Evolutionary conservation across 2,797 vertebrate genomes (phyloP), one percentile per base, ranked within the genome.

Genomic region (Sebastes steindachneri): DNA sequence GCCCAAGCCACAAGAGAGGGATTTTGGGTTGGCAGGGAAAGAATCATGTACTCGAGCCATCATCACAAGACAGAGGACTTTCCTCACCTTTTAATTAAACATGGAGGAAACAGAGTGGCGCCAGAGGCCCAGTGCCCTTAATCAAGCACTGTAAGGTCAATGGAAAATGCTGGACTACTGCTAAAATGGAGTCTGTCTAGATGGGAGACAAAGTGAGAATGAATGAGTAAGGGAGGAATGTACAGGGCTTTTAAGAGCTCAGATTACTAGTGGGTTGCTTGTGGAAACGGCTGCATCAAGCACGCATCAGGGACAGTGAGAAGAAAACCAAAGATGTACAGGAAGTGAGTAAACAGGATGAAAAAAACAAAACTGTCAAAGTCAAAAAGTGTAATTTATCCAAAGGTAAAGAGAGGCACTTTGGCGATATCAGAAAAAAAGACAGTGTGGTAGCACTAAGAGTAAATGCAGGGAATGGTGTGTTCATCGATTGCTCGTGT

Each of bases 71-170:
- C 88, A 86, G 92, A 92, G 82, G 88, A 91, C 90, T 96, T 95
- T 96, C 95, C 90, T 90, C 95, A 90, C 93, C 93, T 94, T 96
- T 95, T 96, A 95, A 96, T 96, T 95, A 95, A 93, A 94, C 87
- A 64, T 89, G 85, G 89, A 92, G 93, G 93, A 94, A 95, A 94
- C 88, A 87, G 86, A 94, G 88, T 87, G 89, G 91, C 76, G 91
- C 92, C 92, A 90, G 87, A 87, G 89, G 87, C 89, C 86, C 81
- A 67, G 29, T 93, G 95, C 90, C 95, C 95, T 96, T 95, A 94
- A 93, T 93, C 85, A 91, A 90, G 90, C 82, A 82, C 86, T 85
- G 80, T 93, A 93, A 96, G 95, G 96, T 96, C 94, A 95, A 71
- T 84, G 80, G 68, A 91, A 85, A 95, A 92, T 64, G 84, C 86